These are phyloP conservation scores for Podilymbus podiceps DNA, from an alignment of 2,113 vertebrate species.

Conservation along the genomic window DNA sequence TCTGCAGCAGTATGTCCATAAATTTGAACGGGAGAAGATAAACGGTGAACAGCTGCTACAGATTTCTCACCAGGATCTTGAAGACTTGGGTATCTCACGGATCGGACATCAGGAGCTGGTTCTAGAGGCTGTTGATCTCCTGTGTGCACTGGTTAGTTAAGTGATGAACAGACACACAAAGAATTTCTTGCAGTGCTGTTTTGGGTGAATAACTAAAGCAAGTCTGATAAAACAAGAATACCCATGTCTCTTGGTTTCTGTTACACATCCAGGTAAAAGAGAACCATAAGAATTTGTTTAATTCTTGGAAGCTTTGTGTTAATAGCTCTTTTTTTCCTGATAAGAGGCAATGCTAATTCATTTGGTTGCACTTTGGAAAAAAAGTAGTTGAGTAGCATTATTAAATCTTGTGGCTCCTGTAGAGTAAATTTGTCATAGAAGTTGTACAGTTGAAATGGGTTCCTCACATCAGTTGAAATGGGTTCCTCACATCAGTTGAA, in stretches of 20 bases:
- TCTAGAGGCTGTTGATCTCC: conserved; percentile 94
- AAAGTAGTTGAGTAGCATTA: neutral
- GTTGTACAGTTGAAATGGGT: neutral
- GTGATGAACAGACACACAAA: neutral
- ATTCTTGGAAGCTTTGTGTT: neutral
- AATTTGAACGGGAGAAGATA: conserved; percentile 96
- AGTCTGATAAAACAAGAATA: neutral
- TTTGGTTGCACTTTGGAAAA: neutral
- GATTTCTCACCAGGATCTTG: conserved; percentile 96
- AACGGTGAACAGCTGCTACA: conserved; percentile 92
- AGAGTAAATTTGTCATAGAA: neutral
- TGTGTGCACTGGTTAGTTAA: conserved; percentile 94
- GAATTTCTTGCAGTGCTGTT: neutral
- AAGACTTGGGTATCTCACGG: conserved; percentile 90
- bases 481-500: no score
- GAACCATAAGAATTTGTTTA: neutral
- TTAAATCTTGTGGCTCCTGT: neutral
- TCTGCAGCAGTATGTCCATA: conserved; percentile 90
- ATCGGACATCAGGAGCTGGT: conserved; percentile 97
- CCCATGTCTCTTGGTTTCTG: neutral
- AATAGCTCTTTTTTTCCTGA: neutral
- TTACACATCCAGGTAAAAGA: fast-evolving
- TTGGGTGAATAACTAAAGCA: neutral
- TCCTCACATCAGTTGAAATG: neutral
- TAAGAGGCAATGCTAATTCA: neutral